Percentiles rank a stretch among this genome's conserved stretches.
These are phyloP conservation scores for Cydia splendana DNA, from an alignment of 1,140 invertebrate genomes.

Conservation along the genomic window DNA sequence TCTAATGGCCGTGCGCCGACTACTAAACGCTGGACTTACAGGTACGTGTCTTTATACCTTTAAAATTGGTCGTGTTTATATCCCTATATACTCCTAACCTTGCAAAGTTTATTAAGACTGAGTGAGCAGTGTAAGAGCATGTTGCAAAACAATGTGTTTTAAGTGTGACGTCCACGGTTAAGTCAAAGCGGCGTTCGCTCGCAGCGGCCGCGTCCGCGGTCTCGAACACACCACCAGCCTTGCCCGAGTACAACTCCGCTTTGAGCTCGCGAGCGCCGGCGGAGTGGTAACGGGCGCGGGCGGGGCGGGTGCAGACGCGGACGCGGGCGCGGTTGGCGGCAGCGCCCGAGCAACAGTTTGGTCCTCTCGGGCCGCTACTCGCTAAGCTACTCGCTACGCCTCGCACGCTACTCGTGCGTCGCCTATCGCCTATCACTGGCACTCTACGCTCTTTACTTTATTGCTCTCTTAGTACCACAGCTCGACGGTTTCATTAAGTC, in stretches of 20 bases:
- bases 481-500: conserved; percentile 78
- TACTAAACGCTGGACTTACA: neutral
- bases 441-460: conserved; percentile 66
- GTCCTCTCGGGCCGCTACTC: conserved; percentile 56
- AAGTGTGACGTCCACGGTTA: conserved; percentile 30
- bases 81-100: conserved; percentile 7
- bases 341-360: conserved; percentile 61
- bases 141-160: neutral
- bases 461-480: conserved; percentile 78
- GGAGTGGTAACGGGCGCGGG: neutral
- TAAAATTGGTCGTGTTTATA: conserved; percentile 30
- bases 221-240: neutral
- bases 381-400: conserved; percentile 49
- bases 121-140: conserved; percentile 25
- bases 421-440: conserved; percentile 49
- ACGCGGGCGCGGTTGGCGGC: conserved; percentile 35
- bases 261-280: neutral
- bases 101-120: conserved; percentile 14
- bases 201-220: neutral
- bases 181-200: conserved; percentile 24
- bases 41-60: conserved; percentile 5
- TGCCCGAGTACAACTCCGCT: neutral
- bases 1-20: conserved; percentile 7
- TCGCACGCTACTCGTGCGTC: conserved; percentile 62
- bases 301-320: neutral